Evolutionary conservation across 2,113 vertebrate species (phyloP).

Genomic region (Ovibos moschatus): DNA sequence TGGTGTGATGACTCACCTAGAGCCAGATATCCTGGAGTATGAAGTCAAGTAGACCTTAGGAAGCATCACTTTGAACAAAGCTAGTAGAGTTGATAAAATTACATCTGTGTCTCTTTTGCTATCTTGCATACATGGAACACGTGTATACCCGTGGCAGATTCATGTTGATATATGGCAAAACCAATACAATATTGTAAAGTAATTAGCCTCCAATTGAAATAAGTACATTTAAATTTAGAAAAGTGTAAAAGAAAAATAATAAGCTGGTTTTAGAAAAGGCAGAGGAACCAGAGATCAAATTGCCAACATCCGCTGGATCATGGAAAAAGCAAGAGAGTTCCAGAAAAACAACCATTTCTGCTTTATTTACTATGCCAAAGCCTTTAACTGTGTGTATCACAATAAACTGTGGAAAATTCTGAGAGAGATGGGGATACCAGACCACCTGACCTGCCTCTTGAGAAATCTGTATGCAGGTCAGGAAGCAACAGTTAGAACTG

Average conservation of each 20-base stretch:
- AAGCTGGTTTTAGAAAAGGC: neutral
- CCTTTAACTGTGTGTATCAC: neutral
- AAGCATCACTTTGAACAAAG: neutral
- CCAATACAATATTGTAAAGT: too few relatives aligned
- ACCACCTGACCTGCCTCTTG: neutral
- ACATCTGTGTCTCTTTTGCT: too few relatives aligned
- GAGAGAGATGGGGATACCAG: neutral
- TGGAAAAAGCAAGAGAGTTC: neutral
- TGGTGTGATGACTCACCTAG: neutral
- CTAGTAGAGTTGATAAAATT: neutral
- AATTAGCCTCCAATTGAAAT: too few relatives aligned
- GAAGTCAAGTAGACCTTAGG: neutral
- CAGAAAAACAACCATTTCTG: neutral
- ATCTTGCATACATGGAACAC: too few relatives aligned
- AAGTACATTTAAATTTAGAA: too few relatives aligned
- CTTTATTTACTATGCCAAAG: neutral
- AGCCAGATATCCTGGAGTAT: neutral
- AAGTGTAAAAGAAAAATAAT: too few relatives aligned
- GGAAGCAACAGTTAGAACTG: neutral
- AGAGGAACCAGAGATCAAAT: neutral
- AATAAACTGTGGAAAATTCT: neutral
- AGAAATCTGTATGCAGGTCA: neutral
- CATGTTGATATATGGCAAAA: too few relatives aligned
- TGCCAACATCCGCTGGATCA: neutral
- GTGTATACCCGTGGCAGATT: rapidly evolving